A percentile compares a stretch with the other conserved stretches of the same genome.
Conservation (phyloP, 1,140 invertebrate genomes). For the Akabosia matsudoensis region DNA sequence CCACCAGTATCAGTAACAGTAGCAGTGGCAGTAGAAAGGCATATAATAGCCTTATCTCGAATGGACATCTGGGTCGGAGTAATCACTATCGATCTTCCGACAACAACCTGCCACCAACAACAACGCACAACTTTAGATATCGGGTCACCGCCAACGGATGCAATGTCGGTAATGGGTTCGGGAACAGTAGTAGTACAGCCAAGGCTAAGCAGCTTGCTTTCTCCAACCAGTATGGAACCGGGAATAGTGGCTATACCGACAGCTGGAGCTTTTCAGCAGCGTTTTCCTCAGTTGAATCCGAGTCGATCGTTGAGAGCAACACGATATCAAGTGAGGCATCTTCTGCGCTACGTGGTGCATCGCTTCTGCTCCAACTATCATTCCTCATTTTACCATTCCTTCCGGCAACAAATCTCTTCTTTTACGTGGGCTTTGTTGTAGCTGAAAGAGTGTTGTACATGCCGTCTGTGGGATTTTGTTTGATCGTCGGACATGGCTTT, state of each 20-base stretch:
- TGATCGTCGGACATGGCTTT: constrained; percentile 72
- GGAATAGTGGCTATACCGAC: neutral
- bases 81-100: constrained; percentile 23
- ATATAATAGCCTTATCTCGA: constrained; percentile 8
- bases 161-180: constrained; percentile 12
- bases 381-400: constrained; percentile 86
- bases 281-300: neutral
- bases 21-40: neutral
- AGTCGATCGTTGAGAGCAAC: neutral
- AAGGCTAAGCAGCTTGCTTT: neutral
- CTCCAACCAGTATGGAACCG: neutral
- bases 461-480: constrained; percentile 91
- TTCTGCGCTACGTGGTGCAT: neutral
- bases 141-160: constrained; percentile 7
- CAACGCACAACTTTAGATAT: constrained; percentile 16
- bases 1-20: neutral
- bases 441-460: constrained; percentile 92
- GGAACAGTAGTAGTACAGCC: neutral
- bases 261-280: neutral
- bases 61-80: constrained; percentile 16
- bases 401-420: constrained; percentile 88
- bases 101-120: neutral
- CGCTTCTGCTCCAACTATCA: constrained; percentile 55
- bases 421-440: constrained; percentile 95
- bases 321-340: constrained; percentile 11